phyloP scores from a whole-genome alignment of 2,113 vertebrate genomes.

The Tragulus kanchil region DNA sequence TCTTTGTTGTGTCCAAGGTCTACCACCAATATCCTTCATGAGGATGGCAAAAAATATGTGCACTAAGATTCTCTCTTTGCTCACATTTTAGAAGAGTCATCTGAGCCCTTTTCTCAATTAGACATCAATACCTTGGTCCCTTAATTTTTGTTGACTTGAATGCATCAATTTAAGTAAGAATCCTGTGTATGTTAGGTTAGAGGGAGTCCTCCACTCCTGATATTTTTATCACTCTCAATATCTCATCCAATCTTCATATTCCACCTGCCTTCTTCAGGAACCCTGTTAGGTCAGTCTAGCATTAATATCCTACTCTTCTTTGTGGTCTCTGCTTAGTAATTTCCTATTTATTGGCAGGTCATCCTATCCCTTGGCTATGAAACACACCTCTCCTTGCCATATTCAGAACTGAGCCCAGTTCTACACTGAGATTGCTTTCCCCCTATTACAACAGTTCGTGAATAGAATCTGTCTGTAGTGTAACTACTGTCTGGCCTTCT shows the following conservation, averaged over 20 bases:
- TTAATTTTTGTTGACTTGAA: not conserved
- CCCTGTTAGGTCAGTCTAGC: not conserved
- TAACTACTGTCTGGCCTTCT: not conserved
- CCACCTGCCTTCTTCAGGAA: not conserved
- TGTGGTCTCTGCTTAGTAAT: not conserved
- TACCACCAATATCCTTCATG: not conserved
- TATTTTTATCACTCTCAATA: not conserved
- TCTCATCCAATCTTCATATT: not conserved
- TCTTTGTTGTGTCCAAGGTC: not conserved
- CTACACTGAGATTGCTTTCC: not conserved
- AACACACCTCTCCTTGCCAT: not conserved
- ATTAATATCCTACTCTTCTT: not conserved
- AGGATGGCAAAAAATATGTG: not conserved
- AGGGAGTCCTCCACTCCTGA: not conserved
- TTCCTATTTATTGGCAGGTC: not conserved
- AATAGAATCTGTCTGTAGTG: not conserved
- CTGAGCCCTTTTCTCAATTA: not conserved
- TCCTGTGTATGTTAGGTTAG: not conserved
- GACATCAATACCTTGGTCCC: not conserved
- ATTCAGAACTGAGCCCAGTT: not conserved
- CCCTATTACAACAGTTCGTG: not conserved
- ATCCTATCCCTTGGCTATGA: not conserved
- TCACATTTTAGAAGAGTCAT: not conserved
- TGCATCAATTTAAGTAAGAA: not conserved
- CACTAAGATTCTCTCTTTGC: not conserved